Conservation (phyloP, 2,888 invertebrate genomes). For the Caenorhabditis zanzibari region DNA sequence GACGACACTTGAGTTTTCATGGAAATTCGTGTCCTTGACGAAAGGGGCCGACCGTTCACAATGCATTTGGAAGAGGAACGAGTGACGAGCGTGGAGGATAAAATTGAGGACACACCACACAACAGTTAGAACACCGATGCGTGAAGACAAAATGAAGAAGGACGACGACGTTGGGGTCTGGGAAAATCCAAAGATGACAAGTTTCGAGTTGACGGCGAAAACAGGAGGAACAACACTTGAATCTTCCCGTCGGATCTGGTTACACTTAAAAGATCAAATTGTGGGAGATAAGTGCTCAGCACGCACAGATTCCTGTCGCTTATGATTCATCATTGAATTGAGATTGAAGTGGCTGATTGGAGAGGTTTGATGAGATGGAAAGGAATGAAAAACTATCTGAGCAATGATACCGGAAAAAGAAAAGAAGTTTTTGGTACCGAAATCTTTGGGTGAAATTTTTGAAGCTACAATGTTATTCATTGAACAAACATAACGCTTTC, state of each 20-base stretch:
- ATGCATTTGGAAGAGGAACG: slow-evolving; percentile 35
- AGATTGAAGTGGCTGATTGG: neutral
- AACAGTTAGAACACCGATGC: slow-evolving; percentile 44
- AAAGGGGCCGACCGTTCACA: slow-evolving; percentile 42
- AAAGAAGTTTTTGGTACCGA: too few species aligned
- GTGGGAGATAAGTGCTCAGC: slow-evolving; percentile 43
- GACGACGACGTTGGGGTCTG: slow-evolving; percentile 5
- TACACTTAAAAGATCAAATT: slow-evolving; percentile 45
- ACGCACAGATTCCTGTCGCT: neutral
- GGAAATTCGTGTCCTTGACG: slow-evolving; percentile 43
- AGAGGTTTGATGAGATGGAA: neutral
- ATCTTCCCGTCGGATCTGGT: slow-evolving; percentile 50
- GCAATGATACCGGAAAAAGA: neutral
- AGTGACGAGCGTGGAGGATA: slow-evolving; percentile 59
- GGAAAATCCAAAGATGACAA: slow-evolving; percentile 20
- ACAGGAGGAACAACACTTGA: slow-evolving; percentile 42
- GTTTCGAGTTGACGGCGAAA: slow-evolving; percentile 5
- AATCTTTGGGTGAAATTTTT: too few species aligned
- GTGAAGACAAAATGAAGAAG: slow-evolving; percentile 20
- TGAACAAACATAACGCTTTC: too few species aligned
- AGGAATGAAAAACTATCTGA: neutral
- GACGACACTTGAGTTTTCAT: slow-evolving; percentile 14
- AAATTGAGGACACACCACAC: slow-evolving; percentile 44
- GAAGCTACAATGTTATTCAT: too few species aligned
- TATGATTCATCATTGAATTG: slow-evolving; percentile 50